Base-by-base conservation (phyloP, 2,797 vertebrate species). In the Periophthalmus magnuspinnatus region DNA sequence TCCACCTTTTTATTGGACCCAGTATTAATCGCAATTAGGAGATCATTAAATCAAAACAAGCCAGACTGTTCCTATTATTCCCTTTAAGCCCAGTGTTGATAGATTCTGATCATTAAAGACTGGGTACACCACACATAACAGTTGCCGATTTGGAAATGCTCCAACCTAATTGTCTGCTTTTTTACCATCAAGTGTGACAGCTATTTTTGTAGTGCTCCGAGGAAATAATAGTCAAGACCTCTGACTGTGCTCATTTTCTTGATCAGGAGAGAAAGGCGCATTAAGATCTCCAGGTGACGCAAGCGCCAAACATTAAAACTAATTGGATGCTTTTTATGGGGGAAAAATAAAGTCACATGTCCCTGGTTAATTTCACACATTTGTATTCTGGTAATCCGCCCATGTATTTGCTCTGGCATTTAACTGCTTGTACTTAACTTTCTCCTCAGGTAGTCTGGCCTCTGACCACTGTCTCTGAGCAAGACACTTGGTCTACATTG, bases 351-450 rank as follows among this genome's bases (percentile, higher is more conserved):
- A 45, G 41, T 68, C 57, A 5, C 38, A 63, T 80, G 28, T 38
- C 65, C 28, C 50, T n/a, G 22, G 32, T 78, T 71, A 45, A 76
- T 85, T 87, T 86, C 79, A 83, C 74, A 83, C 68, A 55, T 71
- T 68, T 71, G 21, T 75, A 72, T 84, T 67, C 76, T 2, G 7
- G 81, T 79, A 81, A 84, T 82, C 28, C 28, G 28, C 28, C 28
- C 28, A 28, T 28, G 56, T 69, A 57, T 82, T 78, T 78, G 77
- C 11, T 65, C 55, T 72, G 75, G 67, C 60, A 70, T 74, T 69
- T 62, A 76, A 69, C 10, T 14, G 74, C 52, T 74, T 80, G 41
- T 68, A 61, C 71, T 74, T 45, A 45, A 14, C 11, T 4, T 11
- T 41, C 38, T 41, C 38, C 38, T 13, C 38, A 41, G 38, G 5